Evolutionary conservation across 2,797 vertebrate species (phyloP).

Genomic region (Crenichthys baileyi): DNA sequence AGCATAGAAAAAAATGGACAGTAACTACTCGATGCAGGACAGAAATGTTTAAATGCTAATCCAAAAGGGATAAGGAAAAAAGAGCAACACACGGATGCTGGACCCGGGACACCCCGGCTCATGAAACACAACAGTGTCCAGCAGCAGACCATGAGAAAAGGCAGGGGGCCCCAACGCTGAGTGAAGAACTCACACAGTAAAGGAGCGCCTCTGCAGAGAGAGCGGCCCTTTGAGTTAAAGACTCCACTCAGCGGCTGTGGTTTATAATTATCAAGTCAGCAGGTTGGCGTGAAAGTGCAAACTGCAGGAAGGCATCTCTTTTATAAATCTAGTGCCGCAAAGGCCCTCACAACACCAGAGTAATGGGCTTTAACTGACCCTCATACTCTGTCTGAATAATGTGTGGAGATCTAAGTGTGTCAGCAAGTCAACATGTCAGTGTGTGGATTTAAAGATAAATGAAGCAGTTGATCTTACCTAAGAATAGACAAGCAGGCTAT

Average conservation of each 20-base stretch:
- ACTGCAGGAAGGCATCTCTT: slow-evolving; percentile 4
- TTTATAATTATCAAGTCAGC: slow-evolving; percentile 30
- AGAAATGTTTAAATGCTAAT: slow-evolving; percentile 18
- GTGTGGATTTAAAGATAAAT: slow-evolving; percentile 18
- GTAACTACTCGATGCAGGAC: slow-evolving; percentile 11
- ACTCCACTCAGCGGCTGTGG: slow-evolving; percentile 10
- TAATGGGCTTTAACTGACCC: slow-evolving; percentile 34
- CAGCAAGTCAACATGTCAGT: slow-evolving; percentile 12
- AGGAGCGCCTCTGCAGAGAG: slow-evolving; percentile 20
- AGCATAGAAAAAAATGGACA: no score
- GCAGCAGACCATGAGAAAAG: slow-evolving; percentile 9
- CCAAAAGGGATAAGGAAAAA: slow-evolving; percentile 8
- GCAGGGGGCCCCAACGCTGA: slow-evolving; percentile 5
- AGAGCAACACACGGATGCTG: background rate
- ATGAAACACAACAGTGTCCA: background rate
- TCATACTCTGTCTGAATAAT: background rate
- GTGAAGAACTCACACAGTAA: slow-evolving; percentile 22
- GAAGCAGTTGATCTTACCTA: slow-evolving; percentile 19
- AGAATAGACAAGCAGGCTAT: slow-evolving; percentile 15
- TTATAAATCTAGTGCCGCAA: slow-evolving; percentile 13
- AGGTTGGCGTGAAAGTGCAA: slow-evolving; percentile 21
- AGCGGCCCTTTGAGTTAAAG: slow-evolving; percentile 38
- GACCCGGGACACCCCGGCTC: background rate
- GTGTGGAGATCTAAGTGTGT: background rate
- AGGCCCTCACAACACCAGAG: slow-evolving; percentile 11